Evolutionary conservation across 2,113 vertebrate genomes (phyloP).

Genomic region (Bambusicola thoracicus): DNA sequence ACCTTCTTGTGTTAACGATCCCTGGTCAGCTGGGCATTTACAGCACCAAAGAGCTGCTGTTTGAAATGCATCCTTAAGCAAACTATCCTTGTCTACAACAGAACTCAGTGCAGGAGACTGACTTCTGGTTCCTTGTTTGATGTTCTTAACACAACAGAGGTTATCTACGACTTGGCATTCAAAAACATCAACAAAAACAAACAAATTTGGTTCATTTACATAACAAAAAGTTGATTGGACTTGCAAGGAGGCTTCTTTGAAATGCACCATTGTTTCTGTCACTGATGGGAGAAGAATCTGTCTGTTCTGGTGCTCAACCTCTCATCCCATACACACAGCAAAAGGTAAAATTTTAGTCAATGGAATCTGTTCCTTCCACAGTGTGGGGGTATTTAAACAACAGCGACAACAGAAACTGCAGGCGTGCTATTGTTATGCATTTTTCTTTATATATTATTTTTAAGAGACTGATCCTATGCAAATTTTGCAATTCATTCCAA

Average conservation of each 20-base stretch:
- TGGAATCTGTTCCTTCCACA: background rate
- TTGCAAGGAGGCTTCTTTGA: constrained; percentile 66
- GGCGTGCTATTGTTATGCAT: background rate
- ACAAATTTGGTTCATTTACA: constrained; percentile 63
- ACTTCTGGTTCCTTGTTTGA: constrained; percentile 35
- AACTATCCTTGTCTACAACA: background rate
- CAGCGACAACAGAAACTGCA: background rate
- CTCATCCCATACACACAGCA: background rate
- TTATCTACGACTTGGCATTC: constrained; percentile 47
- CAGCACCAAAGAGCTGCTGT: constrained; percentile 23
- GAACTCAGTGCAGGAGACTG: background rate
- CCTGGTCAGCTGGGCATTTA: background rate
- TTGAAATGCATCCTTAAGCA: constrained; percentile 49
- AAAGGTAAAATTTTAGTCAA: background rate
- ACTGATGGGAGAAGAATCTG: background rate
- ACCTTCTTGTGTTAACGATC: background rate
- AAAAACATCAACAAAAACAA: constrained; percentile 42
- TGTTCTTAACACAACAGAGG: constrained; percentile 55
- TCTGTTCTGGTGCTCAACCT: background rate
- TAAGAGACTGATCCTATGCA: background rate
- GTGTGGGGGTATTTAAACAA: background rate
- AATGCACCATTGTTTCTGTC: constrained; percentile 52
- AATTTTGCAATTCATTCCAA: background rate
- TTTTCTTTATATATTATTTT: background rate
- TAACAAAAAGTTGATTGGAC: constrained; percentile 61